Conservation (phyloP, 2,113 vertebrate species). For the Perognathus longimembris region DNA sequence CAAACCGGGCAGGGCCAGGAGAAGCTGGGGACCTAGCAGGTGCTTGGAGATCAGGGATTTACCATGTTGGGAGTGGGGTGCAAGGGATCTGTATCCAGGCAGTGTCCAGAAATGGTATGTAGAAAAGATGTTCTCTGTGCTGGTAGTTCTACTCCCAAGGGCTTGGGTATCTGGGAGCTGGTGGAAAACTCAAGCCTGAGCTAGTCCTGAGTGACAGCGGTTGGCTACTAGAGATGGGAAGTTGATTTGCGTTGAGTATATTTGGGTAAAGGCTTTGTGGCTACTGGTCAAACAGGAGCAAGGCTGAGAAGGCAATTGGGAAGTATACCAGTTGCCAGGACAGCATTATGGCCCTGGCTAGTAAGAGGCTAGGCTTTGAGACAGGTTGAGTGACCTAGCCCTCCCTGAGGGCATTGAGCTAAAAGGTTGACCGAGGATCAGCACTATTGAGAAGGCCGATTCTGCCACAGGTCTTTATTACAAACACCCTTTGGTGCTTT, state of each 20-base stretch:
- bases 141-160: background rate
- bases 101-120: fast-evolving
- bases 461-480: too few relatives aligned
- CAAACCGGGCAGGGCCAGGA: background rate
- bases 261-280: background rate
- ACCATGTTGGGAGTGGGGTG: too few relatives aligned
- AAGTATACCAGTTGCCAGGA: background rate
- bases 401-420: too few relatives aligned
- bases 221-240: background rate
- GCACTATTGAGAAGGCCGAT: too few relatives aligned
- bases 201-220: background rate
- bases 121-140: background rate
- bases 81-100: background rate
- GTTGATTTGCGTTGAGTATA: background rate
- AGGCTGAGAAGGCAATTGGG: too few relatives aligned
- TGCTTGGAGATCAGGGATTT: background rate
- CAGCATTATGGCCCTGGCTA: background rate
- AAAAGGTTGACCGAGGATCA: too few relatives aligned
- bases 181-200: fast-evolving
- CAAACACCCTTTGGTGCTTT: too few relatives aligned
- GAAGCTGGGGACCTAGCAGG: fast-evolving
- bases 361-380: background rate
- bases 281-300: background rate
- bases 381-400: too few relatives aligned
- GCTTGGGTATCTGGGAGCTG: too few relatives aligned